Evolutionary conservation across 2,888 invertebrate species (phyloP), one percentile per base, ranked within the genome.

Genomic region (Caenorhabditis sp.): DNA sequence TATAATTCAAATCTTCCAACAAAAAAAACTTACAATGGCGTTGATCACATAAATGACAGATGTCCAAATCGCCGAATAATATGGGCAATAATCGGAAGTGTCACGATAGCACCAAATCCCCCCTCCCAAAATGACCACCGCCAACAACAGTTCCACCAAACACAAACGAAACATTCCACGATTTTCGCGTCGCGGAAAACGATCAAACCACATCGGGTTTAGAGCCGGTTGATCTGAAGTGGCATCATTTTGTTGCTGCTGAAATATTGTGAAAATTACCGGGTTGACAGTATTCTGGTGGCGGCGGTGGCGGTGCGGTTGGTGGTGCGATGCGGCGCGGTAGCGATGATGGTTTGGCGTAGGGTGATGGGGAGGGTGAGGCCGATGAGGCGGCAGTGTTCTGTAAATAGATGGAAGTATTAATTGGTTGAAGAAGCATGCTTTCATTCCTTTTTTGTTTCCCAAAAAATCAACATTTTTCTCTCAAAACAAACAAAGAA

Each of bases 61-160:
- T 10, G 86, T 85, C 86, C 86, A 87, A 50, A 86, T 81, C 26
- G 85, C 86, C 1, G 85, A 86, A 63, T 86, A 82, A 61, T 84
- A 86, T n/a, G 86, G 86, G 59, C 86, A 87, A 64, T 87, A 86
- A 59, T 85, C 81, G 8, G 84, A 70, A n/a, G 84, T 84, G 62
- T 86, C 83, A 12, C 78, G 72, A 49, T 78, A 76, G 60, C 86
- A 87, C 84, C 84, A 85, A 61, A 86, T 79, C 6, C 86, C 86
- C 17, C 82, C 82, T 14, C 69, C 81, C 53, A 86, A 68, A 58
- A 86, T 78, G 17, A 87, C 83, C 26, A 78, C 72, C 36, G 81
- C 83, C 50, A 85, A 67, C 76, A 86, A 70, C 24, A 78, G 57
- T 58, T 85, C 83, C 1, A 85, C 81, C 21, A 85, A 68, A 62